Conservation (phyloP, 2,113 vertebrate species). For the Epinephelus lanceolatus region DNA sequence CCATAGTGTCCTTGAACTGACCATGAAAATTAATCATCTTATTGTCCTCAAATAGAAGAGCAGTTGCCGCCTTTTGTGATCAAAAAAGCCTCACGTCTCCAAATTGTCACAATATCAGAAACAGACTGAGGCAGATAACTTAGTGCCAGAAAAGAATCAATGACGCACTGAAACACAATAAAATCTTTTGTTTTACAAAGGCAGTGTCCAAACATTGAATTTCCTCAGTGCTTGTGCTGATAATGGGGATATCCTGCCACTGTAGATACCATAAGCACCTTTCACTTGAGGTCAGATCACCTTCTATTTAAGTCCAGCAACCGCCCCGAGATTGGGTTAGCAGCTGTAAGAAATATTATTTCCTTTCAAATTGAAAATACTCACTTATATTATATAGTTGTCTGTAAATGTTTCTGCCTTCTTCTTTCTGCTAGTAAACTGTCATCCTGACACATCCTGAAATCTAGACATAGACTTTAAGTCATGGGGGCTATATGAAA, state of each 20-base stretch:
- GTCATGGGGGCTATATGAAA: too few relatives aligned
- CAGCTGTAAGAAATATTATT: background rate
- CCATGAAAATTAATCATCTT: conserved; percentile 49
- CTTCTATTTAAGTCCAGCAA: conserved; percentile 43
- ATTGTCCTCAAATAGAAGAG: conserved; percentile 64
- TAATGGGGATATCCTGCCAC: conserved; percentile 82
- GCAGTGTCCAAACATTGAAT: conserved; percentile 72
- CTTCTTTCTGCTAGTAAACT: too few relatives aligned
- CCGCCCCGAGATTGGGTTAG: conserved; percentile 1
- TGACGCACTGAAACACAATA: conserved; percentile 79
- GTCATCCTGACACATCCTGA: too few relatives aligned
- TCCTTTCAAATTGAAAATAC: conserved; percentile 18
- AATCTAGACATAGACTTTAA: too few relatives aligned
- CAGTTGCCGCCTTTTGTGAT: conserved; percentile 29
- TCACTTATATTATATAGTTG: background rate
- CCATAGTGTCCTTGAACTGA: conserved; percentile 56
- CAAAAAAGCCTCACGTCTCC: conserved; percentile 14
- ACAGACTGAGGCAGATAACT: conserved; percentile 47
- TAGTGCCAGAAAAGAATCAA: conserved; percentile 47
- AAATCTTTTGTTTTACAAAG: conserved; percentile 61
- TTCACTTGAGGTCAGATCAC: conserved; percentile 17
- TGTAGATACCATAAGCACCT: conserved; percentile 45
- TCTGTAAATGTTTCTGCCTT: too few relatives aligned
- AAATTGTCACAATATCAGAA: conserved; percentile 47
- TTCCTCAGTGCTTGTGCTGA: conserved; percentile 78